Evolutionary conservation across 1,140 invertebrate genomes (phyloP).

Genomic region (Halyomorpha halys): DNA sequence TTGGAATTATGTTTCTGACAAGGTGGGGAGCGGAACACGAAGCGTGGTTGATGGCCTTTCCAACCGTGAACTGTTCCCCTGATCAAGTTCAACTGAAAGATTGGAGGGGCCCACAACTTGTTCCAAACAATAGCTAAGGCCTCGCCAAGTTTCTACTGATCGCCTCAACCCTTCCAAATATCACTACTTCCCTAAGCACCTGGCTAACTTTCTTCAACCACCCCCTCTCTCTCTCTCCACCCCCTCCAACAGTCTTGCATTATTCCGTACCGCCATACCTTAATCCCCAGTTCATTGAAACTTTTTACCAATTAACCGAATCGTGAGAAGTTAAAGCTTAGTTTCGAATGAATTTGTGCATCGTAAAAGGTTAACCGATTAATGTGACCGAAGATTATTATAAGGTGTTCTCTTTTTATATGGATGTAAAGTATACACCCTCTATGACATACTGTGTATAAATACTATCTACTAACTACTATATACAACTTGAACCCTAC

Average conservation of each 20-base stretch:
- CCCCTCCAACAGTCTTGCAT: background rate
- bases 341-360: no score
- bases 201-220: slow-evolving; percentile 1
- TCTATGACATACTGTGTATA: no score
- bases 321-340: no score
- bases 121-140: slow-evolving; percentile 5
- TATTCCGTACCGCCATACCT: no score
- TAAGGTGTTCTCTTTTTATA: no score
- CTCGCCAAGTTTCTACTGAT: background rate
- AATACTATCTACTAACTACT: no score
- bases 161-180: slow-evolving; percentile 6
- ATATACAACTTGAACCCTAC: no score
- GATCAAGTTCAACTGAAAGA: slow-evolving; percentile 12
- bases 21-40: background rate
- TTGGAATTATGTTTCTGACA: slow-evolving; percentile 10
- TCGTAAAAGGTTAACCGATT: no score
- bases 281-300: no score
- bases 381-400: no score
- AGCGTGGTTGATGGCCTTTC: background rate
- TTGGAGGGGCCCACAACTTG: background rate
- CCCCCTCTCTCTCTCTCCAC: background rate
- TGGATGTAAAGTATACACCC: no score
- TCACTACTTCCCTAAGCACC: slow-evolving; percentile 5
- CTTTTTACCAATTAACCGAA: no score
- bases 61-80: slow-evolving; percentile 10